Evolutionary conservation across 2,797 vertebrate species (phyloP).

Genomic region (Girardinus metallicus): DNA sequence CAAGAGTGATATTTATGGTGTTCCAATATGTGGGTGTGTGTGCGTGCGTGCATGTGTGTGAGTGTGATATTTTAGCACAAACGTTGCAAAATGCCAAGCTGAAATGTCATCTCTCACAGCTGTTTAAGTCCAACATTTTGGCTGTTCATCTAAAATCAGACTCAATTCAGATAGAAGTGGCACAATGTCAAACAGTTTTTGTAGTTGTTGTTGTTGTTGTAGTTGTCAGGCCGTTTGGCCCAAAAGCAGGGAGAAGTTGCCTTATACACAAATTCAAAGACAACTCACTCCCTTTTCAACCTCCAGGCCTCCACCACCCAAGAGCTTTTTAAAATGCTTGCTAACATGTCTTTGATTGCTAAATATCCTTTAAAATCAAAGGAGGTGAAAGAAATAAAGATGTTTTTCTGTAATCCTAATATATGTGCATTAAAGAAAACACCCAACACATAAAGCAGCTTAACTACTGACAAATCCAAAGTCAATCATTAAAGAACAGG

Average conservation of each 20-base stretch:
- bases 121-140: conserved; percentile 22
- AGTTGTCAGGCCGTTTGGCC: background rate
- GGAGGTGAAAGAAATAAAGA: background rate
- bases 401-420: background rate
- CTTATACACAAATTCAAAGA: background rate
- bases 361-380: conserved; percentile 26
- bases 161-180: background rate
- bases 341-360: conserved; percentile 3
- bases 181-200: background rate
- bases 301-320: conserved; percentile 5
- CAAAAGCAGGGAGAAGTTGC: background rate
- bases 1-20: background rate
- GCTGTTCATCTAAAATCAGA: conserved; percentile 21
- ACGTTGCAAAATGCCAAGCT: conserved; percentile 61
- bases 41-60: background rate
- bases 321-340: background rate
- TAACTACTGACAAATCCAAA: conserved; percentile 6
- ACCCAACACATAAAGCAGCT: conserved; percentile 4
- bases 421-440: background rate
- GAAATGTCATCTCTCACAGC: conserved; percentile 59
- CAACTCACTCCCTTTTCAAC: background rate
- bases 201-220: background rate
- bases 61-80: conserved; percentile 5
- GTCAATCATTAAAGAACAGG: conserved; percentile 6
- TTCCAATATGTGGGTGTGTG: background rate